A percentile compares a stretch with the other conserved stretches of the same genome.
These are phyloP conservation scores for Metopolophium dirhodum DNA, from an alignment of 1,140 invertebrate genomes.

Conservation along the genomic window DNA sequence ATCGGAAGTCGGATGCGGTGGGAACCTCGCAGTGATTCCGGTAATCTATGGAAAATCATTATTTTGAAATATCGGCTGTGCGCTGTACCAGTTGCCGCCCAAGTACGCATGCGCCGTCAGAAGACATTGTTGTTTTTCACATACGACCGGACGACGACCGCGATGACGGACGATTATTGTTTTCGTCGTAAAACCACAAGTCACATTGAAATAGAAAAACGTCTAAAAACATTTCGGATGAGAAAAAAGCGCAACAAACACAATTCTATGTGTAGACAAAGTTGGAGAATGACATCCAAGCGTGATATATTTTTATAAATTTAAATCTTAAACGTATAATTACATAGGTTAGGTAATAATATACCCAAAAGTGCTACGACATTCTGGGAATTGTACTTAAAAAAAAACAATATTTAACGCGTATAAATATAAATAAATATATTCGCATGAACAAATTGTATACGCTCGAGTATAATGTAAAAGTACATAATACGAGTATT, in stretches of 20 bases:
- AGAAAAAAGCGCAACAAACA: neutral
- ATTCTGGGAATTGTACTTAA: too few relatives aligned
- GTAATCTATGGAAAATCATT: conserved; percentile 7
- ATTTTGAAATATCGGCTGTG: conserved; percentile 19
- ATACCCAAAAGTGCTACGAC: too few relatives aligned
- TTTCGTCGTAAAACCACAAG: neutral
- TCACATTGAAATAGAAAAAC: neutral
- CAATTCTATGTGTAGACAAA: neutral
- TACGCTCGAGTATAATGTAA: too few relatives aligned
- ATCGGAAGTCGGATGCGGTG: conserved; percentile 26
- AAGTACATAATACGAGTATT: too few relatives aligned
- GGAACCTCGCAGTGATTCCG: neutral
- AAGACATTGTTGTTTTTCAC: neutral
- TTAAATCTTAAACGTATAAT: neutral
- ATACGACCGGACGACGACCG: neutral
- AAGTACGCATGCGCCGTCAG: neutral
- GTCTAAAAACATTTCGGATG: neutral
- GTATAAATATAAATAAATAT: too few relatives aligned
- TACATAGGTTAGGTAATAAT: too few relatives aligned
- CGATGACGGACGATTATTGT: neutral
- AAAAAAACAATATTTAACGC: too few relatives aligned
- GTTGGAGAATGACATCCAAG: too few relatives aligned
- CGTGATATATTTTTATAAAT: too few relatives aligned
- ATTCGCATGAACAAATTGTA: too few relatives aligned
- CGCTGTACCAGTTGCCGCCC: too few relatives aligned